Base-by-base conservation (phyloP, 2,888 invertebrate species). In the Adineta ricciae region DNA sequence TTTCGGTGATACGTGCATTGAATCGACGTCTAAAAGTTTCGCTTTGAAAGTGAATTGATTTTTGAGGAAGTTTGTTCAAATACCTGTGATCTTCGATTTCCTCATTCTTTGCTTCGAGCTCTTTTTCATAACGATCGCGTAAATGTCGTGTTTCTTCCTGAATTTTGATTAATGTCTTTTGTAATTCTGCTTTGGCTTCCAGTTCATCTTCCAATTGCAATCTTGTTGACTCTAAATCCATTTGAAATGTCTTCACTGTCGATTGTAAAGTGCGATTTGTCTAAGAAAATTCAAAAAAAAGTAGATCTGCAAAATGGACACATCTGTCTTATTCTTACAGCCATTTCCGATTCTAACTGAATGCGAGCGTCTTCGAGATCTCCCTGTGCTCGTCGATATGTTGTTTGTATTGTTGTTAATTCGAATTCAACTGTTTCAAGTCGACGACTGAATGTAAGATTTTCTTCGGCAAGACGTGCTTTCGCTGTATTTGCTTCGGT, bases 1-100 rank as follows among this genome's bases (percentile, higher is more conserved):
- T 27, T 73, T 86, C 86, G 50, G 52, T 41, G 24, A 82, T 78
- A 36, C 84, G 84, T 27, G 36, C 56, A 84, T 84, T 86, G 11
- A 84, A 86, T 84, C 83, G 82, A 16, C 86, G 86, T 46, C 86
- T 86, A 41, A 50, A 86, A 36, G n/a, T n/a, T n/a, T n/a, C n/a
- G n/a, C n/a, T n/a, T n/a, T n/a, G n/a, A n/a, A n/a, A n/a, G n/a
- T n/a, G n/a, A n/a, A n/a, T n/a, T n/a, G n/a, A n/a, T n/a, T n/a
- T n/a, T n/a, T n/a, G n/a, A n/a, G n/a, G n/a, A n/a, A n/a, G n/a
- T n/a, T n/a, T n/a, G 11, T 46, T 46, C 46, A 46, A 46, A 46
- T 46, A 86, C 86, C 84, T 38, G 54, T 56, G 84, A 27, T 86
- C 86, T 84, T 86, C 86, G 38, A 84, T 82, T 52, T 86, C 86